A percentile compares a stretch with the other conserved stretches of the same genome.
phyloP scores from a whole-genome alignment of 2,888 invertebrate genomes.

The Cryptops parisi region DNA sequence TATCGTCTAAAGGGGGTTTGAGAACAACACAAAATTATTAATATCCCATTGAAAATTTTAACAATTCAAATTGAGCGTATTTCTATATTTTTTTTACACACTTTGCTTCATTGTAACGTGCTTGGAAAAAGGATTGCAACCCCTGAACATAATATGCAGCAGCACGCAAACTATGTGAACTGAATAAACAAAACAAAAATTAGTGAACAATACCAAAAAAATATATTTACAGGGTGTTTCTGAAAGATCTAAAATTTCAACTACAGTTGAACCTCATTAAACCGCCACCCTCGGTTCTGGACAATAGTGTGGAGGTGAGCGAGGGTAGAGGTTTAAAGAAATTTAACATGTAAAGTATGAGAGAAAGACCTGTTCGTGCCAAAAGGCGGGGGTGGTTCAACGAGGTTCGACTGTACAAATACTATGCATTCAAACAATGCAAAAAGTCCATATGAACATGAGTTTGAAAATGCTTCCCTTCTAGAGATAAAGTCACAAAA shows the following conservation, averaged over 20 bases:
- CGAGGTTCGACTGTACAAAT: too few relatives aligned
- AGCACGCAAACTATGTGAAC: slow-evolving; percentile 84
- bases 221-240: background rate
- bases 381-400: too few relatives aligned
- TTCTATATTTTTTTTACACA: slow-evolving; percentile 37
- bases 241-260: background rate
- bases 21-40: slow-evolving; percentile 5
- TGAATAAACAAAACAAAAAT: slow-evolving; percentile 22
- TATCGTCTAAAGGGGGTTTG: slow-evolving; percentile 51
- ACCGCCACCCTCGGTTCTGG: too few relatives aligned
- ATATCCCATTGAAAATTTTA: background rate
- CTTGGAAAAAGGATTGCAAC: slow-evolving; percentile 91
- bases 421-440: too few relatives aligned
- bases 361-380: too few relatives aligned
- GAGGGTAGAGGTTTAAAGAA: too few relatives aligned
- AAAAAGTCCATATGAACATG: too few relatives aligned
- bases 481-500: too few relatives aligned
- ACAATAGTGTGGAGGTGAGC: too few relatives aligned
- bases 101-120: slow-evolving; percentile 94
- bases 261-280: background rate
- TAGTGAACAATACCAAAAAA: background rate
- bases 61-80: background rate
- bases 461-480: too few relatives aligned
- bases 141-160: slow-evolving; percentile 94
- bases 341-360: too few relatives aligned